phyloP scores from a whole-genome alignment of 2,113 vertebrate genomes.

The Pelmatolapia mariae region DNA sequence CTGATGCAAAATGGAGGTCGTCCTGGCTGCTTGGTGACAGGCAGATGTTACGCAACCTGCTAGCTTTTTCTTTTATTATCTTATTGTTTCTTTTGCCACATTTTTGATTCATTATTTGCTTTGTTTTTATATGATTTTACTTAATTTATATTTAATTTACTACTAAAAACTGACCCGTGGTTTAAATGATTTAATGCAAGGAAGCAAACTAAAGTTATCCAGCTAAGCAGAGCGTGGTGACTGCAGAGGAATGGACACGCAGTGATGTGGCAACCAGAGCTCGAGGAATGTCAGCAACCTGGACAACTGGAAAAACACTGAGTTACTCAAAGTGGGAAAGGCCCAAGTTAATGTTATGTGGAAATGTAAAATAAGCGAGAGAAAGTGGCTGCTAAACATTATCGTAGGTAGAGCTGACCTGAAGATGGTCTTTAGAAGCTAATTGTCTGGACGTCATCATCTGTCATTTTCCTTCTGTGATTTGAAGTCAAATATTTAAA shows the following conservation, averaged over 20 bases:
- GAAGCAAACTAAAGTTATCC: background rate
- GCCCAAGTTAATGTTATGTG: background rate
- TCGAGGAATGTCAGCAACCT: background rate
- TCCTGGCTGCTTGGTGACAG: background rate
- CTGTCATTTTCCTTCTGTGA: background rate
- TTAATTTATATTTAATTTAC: background rate
- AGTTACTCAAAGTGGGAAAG: background rate
- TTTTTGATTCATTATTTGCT: background rate
- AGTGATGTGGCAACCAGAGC: background rate
- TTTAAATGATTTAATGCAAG: background rate
- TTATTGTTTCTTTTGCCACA: background rate
- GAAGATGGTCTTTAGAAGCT: background rate
- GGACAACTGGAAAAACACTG: background rate
- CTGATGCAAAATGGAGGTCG: background rate
- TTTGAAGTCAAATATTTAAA: background rate
- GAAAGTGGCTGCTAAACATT: accelerated
- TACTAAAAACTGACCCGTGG: background rate
- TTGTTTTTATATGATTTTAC: background rate
- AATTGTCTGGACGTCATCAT: accelerated
- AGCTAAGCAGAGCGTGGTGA: background rate
- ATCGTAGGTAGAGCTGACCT: accelerated
- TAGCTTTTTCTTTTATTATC: background rate
- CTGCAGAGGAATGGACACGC: background rate
- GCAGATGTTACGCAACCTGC: background rate
- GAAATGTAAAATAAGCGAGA: background rate